Evolutionary conservation across 2,888 invertebrate genomes (phyloP).

Genomic region (Exephanes ischioxanthus): DNA sequence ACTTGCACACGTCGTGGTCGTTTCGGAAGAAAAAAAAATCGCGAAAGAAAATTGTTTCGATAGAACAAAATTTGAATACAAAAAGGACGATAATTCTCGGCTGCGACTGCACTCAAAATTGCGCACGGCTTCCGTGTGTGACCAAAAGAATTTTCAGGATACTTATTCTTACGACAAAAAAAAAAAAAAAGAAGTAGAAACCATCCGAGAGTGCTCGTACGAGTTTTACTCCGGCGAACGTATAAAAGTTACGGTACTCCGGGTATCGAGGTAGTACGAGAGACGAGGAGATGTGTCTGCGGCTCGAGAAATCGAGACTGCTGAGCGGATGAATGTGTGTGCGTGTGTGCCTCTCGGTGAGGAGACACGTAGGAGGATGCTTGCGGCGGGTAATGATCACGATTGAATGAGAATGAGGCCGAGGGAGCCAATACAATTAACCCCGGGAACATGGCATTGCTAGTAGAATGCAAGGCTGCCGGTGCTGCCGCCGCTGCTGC

Average conservation of each 20-base stretch:
- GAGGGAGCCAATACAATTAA: constrained; percentile 83
- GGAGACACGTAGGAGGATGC: constrained; percentile 80
- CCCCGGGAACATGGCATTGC: constrained; percentile 80
- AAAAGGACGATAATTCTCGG: not conserved
- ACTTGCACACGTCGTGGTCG: too few relatives aligned
- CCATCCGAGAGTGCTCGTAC: constrained; percentile 36
- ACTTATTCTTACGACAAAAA: not conserved
- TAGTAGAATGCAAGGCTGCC: constrained; percentile 74
- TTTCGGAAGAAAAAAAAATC: not conserved
- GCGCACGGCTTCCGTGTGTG: not conserved
- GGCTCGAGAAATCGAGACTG: constrained; percentile 51
- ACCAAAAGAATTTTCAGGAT: not conserved
- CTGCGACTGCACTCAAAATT: not conserved
- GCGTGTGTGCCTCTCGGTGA: constrained; percentile 67
- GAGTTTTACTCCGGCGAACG: constrained; percentile 46
- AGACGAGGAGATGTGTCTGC: constrained; percentile 25
- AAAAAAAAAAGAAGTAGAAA: not conserved
- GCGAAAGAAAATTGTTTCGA: not conserved
- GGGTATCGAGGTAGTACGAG: constrained; percentile 41
- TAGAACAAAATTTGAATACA: not conserved
- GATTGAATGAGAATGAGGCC: constrained; percentile 83
- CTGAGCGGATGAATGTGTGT: constrained; percentile 47
- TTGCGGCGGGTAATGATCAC: constrained; percentile 82
- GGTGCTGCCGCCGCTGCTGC: constrained; percentile 59
- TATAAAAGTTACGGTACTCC: constrained; percentile 55